phyloP scores from a whole-genome alignment of 2,797 vertebrate genomes.

The Betta splendens region DNA sequence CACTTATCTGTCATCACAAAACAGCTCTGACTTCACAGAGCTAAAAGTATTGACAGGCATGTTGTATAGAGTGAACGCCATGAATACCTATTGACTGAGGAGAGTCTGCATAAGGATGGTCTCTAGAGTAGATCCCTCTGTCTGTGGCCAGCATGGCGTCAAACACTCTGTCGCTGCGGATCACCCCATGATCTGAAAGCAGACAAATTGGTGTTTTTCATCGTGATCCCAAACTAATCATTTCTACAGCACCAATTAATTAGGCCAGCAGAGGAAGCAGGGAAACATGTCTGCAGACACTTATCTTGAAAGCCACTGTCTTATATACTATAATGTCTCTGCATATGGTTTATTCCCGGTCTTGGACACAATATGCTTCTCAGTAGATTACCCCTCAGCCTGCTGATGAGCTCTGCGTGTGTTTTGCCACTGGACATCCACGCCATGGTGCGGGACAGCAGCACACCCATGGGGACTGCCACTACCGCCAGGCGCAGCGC shows the following conservation, averaged over 20 bases:
- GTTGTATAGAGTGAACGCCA: background rate
- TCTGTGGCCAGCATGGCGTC: constrained; percentile 88
- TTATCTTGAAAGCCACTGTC: background rate
- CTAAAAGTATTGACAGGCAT: background rate
- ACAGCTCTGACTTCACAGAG: background rate
- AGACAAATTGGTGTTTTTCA: background rate
- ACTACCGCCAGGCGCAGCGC: constrained; percentile 70
- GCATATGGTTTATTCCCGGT: background rate
- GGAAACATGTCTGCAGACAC: background rate
- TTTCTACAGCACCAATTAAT: background rate
- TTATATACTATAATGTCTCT: background rate
- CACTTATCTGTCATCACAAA: constrained; percentile 3
- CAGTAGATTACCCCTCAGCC: constrained; percentile 82
- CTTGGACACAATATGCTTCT: background rate
- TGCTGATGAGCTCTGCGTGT: constrained; percentile 86
- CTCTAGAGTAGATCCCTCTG: constrained; percentile 85
- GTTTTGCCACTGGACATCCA: constrained; percentile 92
- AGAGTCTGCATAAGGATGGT: constrained; percentile 89
- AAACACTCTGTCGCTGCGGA: constrained; percentile 84
- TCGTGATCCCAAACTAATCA: background rate
- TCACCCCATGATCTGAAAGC: constrained; percentile 86
- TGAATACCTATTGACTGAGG: constrained; percentile 90
- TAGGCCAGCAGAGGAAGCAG: background rate
- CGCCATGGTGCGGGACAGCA: constrained; percentile 89
- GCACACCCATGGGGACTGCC: constrained; percentile 87